Evolutionary conservation across 2,113 vertebrate genomes (phyloP).

Genomic region (Microtus pennsylvanicus): DNA sequence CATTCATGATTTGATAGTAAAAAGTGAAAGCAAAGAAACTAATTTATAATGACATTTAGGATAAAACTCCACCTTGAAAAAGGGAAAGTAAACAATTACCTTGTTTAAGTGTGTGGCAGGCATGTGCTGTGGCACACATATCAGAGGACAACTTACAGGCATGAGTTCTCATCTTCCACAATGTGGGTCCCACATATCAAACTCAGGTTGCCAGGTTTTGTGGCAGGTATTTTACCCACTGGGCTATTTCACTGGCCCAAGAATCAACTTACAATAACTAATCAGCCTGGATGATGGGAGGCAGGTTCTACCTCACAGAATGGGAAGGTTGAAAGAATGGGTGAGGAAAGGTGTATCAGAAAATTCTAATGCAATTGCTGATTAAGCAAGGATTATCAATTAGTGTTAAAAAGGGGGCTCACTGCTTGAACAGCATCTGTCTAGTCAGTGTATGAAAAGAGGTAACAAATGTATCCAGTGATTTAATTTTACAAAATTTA

Average conservation of each 20-base stretch:
- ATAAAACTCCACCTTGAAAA: neutral
- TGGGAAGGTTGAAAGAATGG: neutral
- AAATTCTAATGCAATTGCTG: neutral
- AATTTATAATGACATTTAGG: neutral
- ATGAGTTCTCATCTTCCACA: neutral
- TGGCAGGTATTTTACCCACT: neutral
- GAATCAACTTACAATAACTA: neutral
- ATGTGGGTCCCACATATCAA: neutral
- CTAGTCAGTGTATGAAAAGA: neutral
- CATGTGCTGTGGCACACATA: neutral
- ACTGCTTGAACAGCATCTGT: neutral
- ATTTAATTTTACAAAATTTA: neutral
- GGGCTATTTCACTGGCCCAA: neutral
- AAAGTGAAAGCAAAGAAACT: neutral
- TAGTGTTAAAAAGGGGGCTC: neutral
- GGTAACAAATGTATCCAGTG: neutral
- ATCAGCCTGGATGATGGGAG: neutral
- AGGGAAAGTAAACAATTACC: neutral
- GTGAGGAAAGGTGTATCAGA: neutral
- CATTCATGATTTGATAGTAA: neutral
- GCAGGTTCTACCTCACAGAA: neutral
- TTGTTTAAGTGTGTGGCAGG: neutral
- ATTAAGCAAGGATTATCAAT: neutral
- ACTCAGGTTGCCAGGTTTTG: neutral
- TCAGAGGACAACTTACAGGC: neutral